These are phyloP conservation scores for Laupala kohalensis DNA, from an alignment of 1,140 invertebrate genomes.

Conservation along the genomic window DNA sequence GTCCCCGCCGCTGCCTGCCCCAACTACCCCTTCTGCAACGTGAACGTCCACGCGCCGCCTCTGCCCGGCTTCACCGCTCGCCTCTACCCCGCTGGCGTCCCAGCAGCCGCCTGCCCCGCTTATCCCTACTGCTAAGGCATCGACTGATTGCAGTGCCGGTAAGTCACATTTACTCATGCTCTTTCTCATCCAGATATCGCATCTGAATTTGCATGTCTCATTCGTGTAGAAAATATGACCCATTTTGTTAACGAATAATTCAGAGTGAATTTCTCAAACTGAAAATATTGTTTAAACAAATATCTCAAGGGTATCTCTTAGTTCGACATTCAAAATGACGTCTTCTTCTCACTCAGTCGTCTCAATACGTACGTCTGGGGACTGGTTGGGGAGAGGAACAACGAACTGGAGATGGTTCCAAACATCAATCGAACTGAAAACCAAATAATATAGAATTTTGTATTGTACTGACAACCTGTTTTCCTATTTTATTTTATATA, in stretches of 20 bases:
- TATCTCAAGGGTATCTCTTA: background rate
- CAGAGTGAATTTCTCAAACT: background rate
- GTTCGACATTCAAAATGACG: too few relatives aligned
- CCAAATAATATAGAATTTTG: too few relatives aligned
- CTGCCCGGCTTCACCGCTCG: constrained; percentile 7
- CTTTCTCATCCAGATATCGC: background rate
- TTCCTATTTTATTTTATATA: too few relatives aligned
- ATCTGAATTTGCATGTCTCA: background rate
- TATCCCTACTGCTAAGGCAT: constrained; percentile 16
- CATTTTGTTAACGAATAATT: too few relatives aligned
- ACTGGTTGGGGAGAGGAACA: too few relatives aligned
- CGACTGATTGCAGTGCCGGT: background rate
- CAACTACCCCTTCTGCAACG: constrained; percentile 43
- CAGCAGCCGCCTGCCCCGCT: constrained; percentile 15
- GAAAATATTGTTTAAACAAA: background rate
- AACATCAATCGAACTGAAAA: too few relatives aligned
- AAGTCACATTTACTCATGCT: background rate
- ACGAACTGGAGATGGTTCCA: too few relatives aligned
- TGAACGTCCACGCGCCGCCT: constrained; percentile 9
- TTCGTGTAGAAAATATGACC: too few relatives aligned
- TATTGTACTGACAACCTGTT: too few relatives aligned
- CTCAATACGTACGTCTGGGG: too few relatives aligned
- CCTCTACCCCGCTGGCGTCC: constrained; percentile 14
- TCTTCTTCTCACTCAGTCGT: too few relatives aligned
- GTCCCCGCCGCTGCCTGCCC: constrained; percentile 37